Conservation (phyloP, 2,888 invertebrate genomes). For the Netelia virgata region DNA sequence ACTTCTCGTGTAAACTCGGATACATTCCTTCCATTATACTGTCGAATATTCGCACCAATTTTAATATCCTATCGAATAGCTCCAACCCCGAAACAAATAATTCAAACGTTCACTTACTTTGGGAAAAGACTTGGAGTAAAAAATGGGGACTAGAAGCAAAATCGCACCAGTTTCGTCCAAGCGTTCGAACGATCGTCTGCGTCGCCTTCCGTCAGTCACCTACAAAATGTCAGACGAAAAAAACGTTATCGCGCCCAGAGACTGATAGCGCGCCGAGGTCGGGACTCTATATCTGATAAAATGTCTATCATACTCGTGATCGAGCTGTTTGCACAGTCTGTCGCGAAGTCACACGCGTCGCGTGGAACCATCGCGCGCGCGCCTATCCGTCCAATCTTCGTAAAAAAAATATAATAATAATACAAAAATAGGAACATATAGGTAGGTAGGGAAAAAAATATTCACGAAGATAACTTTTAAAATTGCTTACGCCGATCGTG, state of each 20-base stretch:
- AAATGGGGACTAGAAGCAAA: constrained; percentile 8
- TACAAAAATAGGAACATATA: constrained; percentile 16
- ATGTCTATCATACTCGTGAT: constrained; percentile 61
- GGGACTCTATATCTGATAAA: constrained; percentile 66
- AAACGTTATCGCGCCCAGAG: constrained; percentile 64
- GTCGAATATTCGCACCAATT: not conserved
- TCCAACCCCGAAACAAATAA: not conserved
- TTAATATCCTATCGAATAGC: not conserved
- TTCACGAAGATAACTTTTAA: not conserved
- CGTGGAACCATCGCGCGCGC: not conserved
- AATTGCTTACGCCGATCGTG: constrained; percentile 39
- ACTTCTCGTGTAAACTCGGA: constrained; percentile 78
- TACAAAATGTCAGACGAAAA: constrained; percentile 58
- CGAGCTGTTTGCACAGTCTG: constrained; percentile 60
- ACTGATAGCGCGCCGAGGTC: constrained; percentile 65
- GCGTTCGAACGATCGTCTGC: constrained; percentile 15
- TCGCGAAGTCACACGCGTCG: constrained; percentile 36
- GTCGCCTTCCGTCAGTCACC: constrained; percentile 46
- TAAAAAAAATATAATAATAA: too few species aligned
- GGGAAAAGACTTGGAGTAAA: not conserved
- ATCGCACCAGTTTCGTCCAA: constrained; percentile 21
- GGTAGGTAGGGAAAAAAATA: too few species aligned
- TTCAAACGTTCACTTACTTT: too few species aligned
- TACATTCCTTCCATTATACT: constrained; percentile 78
- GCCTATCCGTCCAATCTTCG: not conserved